Percentiles rank a stretch among this genome's conserved stretches.
These are phyloP conservation scores for Ispidina picta DNA, from an alignment of 2,797 vertebrate genomes.

Conservation along the genomic window DNA sequence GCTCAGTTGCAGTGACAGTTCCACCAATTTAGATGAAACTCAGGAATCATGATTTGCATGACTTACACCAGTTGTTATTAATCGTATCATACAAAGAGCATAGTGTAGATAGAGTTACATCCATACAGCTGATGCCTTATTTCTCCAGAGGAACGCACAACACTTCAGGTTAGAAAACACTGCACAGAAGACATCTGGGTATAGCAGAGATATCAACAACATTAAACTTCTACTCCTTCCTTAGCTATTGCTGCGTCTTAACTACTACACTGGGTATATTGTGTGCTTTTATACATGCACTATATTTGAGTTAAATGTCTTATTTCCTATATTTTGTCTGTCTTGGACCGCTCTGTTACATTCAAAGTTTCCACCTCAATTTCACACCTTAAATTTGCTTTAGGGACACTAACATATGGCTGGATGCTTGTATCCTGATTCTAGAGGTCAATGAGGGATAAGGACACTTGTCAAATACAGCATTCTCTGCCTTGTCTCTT, in stretches of 20 bases:
- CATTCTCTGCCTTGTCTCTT: constrained; percentile 29
- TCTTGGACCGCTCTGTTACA: background rate
- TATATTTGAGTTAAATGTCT: background rate
- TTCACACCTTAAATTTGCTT: background rate
- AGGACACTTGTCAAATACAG: constrained; percentile 31
- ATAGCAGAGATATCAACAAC: background rate
- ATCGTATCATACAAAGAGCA: background rate
- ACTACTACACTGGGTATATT: background rate
- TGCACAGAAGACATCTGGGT: background rate
- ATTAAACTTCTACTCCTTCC: background rate
- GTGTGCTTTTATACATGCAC: background rate
- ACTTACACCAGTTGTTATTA: background rate
- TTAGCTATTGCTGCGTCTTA: background rate
- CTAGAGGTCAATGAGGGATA: constrained; percentile 43
- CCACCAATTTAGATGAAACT: background rate
- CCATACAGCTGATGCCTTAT: background rate
- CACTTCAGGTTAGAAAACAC: background rate
- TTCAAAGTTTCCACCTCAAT: background rate
- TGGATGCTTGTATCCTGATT: constrained; percentile 42
- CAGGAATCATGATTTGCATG: background rate
- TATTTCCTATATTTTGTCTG: background rate
- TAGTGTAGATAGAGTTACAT: background rate
- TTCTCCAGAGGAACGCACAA: background rate
- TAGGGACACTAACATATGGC: background rate
- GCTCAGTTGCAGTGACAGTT: background rate